These are phyloP conservation scores for Trematocara zebra DNA, from an alignment of 2,113 vertebrate species.

Conservation along the genomic window DNA sequence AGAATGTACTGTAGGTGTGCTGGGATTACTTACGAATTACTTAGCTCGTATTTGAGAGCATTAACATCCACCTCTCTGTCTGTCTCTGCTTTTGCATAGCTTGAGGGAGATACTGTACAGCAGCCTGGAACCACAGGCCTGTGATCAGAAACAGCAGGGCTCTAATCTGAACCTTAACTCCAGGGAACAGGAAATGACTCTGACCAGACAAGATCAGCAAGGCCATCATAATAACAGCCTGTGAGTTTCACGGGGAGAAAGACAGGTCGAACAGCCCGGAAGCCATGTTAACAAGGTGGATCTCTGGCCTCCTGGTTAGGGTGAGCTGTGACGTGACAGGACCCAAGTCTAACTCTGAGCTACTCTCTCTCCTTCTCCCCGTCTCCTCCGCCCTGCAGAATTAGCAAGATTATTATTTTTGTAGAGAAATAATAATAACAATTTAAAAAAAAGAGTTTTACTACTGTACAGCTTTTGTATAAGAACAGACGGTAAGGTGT, in stretches of 20 bases:
- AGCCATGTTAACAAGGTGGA: not conserved
- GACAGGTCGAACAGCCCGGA: not conserved
- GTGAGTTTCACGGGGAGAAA: not conserved
- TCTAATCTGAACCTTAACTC: not conserved
- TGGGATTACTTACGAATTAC: not conserved
- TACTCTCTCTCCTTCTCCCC: not conserved
- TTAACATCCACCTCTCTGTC: not conserved
- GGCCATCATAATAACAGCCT: not conserved
- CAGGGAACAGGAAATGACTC: not conserved
- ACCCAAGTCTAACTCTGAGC: not conserved
- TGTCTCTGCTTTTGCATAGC: not conserved
- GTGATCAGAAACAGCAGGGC: not conserved
- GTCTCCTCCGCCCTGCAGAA: constrained; percentile 22
- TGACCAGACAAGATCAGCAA: not conserved
- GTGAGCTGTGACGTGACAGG: not conserved
- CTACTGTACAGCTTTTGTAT: constrained; percentile 79
- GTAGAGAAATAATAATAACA: constrained; percentile 64
- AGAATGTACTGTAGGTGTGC: not conserved
- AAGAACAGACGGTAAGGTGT: constrained; percentile 63
- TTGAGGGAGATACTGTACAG: not conserved
- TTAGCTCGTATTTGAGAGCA: not conserved
- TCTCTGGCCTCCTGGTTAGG: not conserved
- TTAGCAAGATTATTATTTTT: constrained; percentile 78
- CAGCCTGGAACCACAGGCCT: not conserved
- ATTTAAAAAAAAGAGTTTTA: constrained; percentile 60